Conservation (phyloP, 2,113 vertebrate genomes). For the Saguinus imperator region DNA sequence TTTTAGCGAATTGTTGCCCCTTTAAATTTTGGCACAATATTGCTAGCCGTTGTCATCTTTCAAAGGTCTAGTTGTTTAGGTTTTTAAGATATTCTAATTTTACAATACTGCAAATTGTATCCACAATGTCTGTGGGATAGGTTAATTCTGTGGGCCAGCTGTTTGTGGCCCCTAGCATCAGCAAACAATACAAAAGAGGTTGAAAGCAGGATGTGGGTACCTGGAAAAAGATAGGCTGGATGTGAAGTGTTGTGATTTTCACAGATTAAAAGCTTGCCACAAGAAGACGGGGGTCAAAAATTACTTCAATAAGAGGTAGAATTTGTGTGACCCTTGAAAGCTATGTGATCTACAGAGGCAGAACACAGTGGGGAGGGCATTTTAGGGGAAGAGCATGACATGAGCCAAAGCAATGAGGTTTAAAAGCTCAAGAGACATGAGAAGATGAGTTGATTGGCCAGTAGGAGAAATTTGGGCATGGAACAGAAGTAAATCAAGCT, state of each 20-base stretch:
- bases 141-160: not conserved
- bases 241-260: not conserved
- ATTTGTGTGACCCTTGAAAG: not conserved
- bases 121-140: not conserved
- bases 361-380: not conserved
- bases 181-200: not conserved
- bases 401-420: not conserved
- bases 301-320: not conserved
- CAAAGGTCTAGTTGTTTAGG: not conserved
- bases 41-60: not conserved
- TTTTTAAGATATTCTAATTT: not conserved
- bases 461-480: not conserved
- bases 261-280: not conserved
- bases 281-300: not conserved
- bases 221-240: not conserved
- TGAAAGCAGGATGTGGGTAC: not conserved
- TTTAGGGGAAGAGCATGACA: not conserved
- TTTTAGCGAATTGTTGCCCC: not conserved
- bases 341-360: not conserved
- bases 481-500: not conserved
- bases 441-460: not conserved
- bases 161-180: not conserved
- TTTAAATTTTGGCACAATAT: not conserved
- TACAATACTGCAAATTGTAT: not conserved
- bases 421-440: not conserved